Evolutionary conservation across 1,140 invertebrate genomes (phyloP).

Genomic region (Ceratosolen solmsi): DNA sequence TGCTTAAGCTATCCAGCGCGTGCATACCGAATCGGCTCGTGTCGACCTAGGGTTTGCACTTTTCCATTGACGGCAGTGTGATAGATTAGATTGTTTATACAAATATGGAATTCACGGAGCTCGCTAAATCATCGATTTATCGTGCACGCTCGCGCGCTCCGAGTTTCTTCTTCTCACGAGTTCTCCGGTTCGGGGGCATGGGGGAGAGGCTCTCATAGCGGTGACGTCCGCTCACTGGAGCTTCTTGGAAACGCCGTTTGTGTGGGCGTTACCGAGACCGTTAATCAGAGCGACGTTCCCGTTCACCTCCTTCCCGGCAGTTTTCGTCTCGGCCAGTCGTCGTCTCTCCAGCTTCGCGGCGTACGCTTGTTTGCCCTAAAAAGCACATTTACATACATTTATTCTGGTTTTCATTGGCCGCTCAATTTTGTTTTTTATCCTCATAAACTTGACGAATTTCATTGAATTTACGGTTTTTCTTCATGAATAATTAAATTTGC

Average conservation of each 20-base stretch:
- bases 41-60: conserved; percentile 33
- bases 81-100: conserved; percentile 18
- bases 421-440: conserved; percentile 18
- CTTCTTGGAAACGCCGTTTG: conserved; percentile 65
- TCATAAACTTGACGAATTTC: too few species aligned
- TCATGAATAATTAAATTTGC: too few species aligned
- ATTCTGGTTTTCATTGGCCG: conserved; percentile 3
- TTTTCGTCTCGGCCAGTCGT: conserved; percentile 41
- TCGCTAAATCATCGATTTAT: not conserved
- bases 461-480: too few species aligned
- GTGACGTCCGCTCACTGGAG: conserved; percentile 56
- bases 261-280: conserved; percentile 56
- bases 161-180: not conserved
- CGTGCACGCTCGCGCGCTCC: too few species aligned
- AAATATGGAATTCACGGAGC: conserved; percentile 8
- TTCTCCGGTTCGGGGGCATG: not conserved
- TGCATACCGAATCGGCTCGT: not conserved
- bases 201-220: not conserved
- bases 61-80: conserved; percentile 13
- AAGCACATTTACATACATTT: conserved; percentile 29
- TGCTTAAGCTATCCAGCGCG: too few species aligned
- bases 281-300: conserved; percentile 15
- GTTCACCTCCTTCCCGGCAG: conserved; percentile 28
- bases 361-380: conserved; percentile 69
- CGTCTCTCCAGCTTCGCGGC: conserved; percentile 61